Conservation (phyloP, 2,888 invertebrate species). For the Drosophila ustulata region DNA sequence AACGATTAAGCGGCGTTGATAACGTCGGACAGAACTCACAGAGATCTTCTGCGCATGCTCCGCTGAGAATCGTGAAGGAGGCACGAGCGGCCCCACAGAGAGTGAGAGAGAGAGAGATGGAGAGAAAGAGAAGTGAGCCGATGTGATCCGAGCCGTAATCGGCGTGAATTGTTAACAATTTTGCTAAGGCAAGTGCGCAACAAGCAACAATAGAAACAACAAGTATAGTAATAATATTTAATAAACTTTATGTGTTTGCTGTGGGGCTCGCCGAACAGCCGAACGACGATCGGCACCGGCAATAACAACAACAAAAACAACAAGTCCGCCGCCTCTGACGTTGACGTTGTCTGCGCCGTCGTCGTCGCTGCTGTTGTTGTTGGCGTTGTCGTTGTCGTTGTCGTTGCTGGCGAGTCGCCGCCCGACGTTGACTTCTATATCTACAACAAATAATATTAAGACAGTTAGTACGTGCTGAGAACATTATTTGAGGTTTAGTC, state of each 20-base stretch:
- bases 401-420: slow-evolving; percentile 41
- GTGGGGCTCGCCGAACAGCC: slow-evolving; percentile 33
- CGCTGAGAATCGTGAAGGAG: slow-evolving; percentile 7
- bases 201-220: slow-evolving; percentile 43
- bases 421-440: slow-evolving; percentile 76
- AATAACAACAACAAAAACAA: slow-evolving; percentile 16
- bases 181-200: slow-evolving; percentile 68
- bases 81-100: slow-evolving; percentile 19
- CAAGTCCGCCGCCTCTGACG: slow-evolving; percentile 31
- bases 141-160: slow-evolving; percentile 62
- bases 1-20: slow-evolving; percentile 57
- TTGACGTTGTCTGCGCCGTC: slow-evolving; percentile 28
- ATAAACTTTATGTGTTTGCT: slow-evolving; percentile 66
- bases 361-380: slow-evolving; percentile 10
- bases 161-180: slow-evolving; percentile 79
- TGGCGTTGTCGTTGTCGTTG: slow-evolving; percentile 13
- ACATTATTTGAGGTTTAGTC: slow-evolving; percentile 83
- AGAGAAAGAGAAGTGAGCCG: slow-evolving; percentile 25
- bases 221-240: slow-evolving; percentile 70
- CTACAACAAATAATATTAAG: slow-evolving; percentile 83
- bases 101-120: background rate
- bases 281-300: slow-evolving; percentile 48
- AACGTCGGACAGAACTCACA: slow-evolving; percentile 28
- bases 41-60: slow-evolving; percentile 50
- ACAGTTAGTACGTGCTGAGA: slow-evolving; percentile 83